These are phyloP conservation scores for Amphiprion clarkii DNA, from an alignment of 2,797 vertebrate genomes.

Conservation along the genomic window DNA sequence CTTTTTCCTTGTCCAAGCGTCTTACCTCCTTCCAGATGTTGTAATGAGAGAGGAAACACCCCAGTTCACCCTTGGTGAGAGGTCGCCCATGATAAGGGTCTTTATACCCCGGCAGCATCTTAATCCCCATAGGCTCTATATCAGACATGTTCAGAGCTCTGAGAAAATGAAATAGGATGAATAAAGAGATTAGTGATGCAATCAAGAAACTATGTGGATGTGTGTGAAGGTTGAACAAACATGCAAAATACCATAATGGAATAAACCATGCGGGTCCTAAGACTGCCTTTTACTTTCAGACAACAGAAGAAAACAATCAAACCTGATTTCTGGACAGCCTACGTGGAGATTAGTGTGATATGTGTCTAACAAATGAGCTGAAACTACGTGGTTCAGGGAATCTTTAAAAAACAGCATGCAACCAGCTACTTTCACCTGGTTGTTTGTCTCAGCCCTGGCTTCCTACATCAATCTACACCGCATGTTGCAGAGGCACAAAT, in stretches of 20 bases:
- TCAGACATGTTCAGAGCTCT: constrained; percentile 92
- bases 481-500: constrained; percentile 51
- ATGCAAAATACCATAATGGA: neutral
- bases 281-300: neutral
- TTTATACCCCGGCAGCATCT: constrained; percentile 93
- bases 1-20: constrained; percentile 43
- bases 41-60: constrained; percentile 96
- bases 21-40: constrained; percentile 93
- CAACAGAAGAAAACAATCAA: neutral
- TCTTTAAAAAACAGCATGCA: constrained; percentile 23
- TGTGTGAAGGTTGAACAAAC: neutral
- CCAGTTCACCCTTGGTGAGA: constrained; percentile 93
- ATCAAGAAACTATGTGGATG: constrained; percentile 23
- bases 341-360: neutral
- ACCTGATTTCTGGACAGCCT: neutral
- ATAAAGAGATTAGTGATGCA: constrained; percentile 35
- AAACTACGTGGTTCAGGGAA: constrained; percentile 8
- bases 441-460: constrained; percentile 56
- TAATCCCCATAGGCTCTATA: constrained; percentile 89
- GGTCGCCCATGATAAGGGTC: constrained; percentile 94
- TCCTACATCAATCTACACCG: constrained; percentile 40
- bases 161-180: constrained; percentile 34
- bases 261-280: neutral
- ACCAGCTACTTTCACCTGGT: constrained; percentile 33
- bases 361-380: constrained; percentile 1